phyloP scores from a whole-genome alignment of 2,888 invertebrate genomes.

The Eupeodes luniger region DNA sequence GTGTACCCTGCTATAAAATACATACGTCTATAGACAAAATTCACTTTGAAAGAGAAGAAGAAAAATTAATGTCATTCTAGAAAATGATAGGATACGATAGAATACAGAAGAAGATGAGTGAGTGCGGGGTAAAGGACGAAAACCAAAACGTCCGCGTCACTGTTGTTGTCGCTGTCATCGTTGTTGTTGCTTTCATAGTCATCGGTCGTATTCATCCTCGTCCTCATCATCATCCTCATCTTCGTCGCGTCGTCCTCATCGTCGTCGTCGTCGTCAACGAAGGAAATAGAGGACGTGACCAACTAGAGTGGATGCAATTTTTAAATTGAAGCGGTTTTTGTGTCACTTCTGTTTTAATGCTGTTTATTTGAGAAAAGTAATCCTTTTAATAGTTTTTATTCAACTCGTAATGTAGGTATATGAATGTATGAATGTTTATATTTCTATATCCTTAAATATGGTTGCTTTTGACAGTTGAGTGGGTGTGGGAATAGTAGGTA shows the following conservation, averaged over 20 bases:
- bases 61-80: constrained; percentile 68
- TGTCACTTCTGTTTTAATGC: constrained; percentile 38
- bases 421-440: background rate
- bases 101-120: constrained; percentile 9
- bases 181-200: background rate
- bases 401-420: background rate
- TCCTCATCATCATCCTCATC: background rate
- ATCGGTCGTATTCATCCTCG: background rate
- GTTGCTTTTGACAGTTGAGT: constrained; percentile 40
- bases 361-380: constrained; percentile 66
- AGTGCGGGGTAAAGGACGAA: background rate
- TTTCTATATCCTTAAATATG: constrained; percentile 5
- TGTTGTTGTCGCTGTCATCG: background rate
- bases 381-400: constrained; percentile 73
- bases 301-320: constrained; percentile 58
- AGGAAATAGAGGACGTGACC: constrained; percentile 49
- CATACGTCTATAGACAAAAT: constrained; percentile 27
- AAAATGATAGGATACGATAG: constrained; percentile 40
- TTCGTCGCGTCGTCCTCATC: background rate
- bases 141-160: constrained; percentile 2
- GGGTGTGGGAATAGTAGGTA: background rate
- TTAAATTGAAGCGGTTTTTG: constrained; percentile 63
- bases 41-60: constrained; percentile 51
- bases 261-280: background rate
- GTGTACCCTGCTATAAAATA: background rate